Percentiles rank a stretch among this genome's conserved stretches.
phyloP scores from a whole-genome alignment of 2,113 vertebrate species.

The Meleagris gallopavo region DNA sequence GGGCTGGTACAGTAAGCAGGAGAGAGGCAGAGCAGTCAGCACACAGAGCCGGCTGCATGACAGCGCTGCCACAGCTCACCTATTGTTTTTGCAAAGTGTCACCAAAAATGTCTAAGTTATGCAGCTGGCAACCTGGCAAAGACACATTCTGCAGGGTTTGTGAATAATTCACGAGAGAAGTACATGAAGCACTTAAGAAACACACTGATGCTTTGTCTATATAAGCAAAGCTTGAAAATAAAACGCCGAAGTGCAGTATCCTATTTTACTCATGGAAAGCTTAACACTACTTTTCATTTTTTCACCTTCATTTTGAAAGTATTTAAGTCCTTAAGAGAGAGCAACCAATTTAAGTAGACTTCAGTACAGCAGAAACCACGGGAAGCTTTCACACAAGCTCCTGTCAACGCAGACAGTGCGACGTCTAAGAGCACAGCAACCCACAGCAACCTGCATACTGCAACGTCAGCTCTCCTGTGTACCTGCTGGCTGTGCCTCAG shows the following conservation, averaged over 20 bases:
- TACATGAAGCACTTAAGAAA: neutral
- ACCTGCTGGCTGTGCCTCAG: neutral
- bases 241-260: neutral
- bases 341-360: neutral
- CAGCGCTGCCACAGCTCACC: conserved; percentile 14
- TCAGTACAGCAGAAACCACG: neutral
- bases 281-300: neutral
- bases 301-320: neutral
- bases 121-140: conserved; percentile 15
- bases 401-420: neutral
- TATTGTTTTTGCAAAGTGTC: conserved; percentile 15
- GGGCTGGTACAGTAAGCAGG: neutral
- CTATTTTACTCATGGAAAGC: neutral
- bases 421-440: neutral
- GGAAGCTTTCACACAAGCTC: neutral
- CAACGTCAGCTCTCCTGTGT: neutral
- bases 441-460: neutral
- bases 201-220: neutral
- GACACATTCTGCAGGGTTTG: neutral
- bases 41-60: neutral
- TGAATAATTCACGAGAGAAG: conserved; percentile 1
- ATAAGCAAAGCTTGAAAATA: conserved; percentile 40
- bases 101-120: neutral
- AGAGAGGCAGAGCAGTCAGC: neutral
- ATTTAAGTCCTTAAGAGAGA: neutral